These are phyloP conservation scores for Pheosia gnoma DNA, from an alignment of 2,888 invertebrate species.

Conservation along the genomic window DNA sequence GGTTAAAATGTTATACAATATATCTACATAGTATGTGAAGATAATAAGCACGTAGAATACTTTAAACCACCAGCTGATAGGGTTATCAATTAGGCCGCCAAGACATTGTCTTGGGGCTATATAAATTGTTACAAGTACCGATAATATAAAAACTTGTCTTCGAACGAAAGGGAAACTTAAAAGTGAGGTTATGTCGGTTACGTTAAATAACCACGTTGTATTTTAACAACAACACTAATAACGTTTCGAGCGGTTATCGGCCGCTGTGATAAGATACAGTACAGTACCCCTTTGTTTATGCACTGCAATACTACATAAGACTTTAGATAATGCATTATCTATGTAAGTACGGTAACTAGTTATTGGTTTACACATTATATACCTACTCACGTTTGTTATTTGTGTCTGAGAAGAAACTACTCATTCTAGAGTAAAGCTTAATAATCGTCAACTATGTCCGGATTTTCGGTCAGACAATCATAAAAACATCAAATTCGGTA, in stretches of 20 bases:
- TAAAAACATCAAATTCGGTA: not conserved
- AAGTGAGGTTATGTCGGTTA: constrained; percentile 35
- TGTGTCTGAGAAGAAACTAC: constrained; percentile 32
- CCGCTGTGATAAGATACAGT: constrained; percentile 72
- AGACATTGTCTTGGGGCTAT: constrained; percentile 10
- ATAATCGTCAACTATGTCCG: not conserved
- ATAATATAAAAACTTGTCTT: constrained; percentile 23
- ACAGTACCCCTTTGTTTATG: constrained; percentile 76
- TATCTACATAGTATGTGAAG: not conserved
- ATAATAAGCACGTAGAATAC: not conserved
- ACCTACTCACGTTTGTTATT: constrained; percentile 47
- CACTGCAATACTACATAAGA: constrained; percentile 67
- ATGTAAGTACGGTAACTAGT: constrained; percentile 54
- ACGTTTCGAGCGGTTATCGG: constrained; percentile 69
- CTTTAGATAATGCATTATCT: constrained; percentile 73
- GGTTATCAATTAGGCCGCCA: constrained; percentile 8
- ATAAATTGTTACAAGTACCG: constrained; percentile 15
- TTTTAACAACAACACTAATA: constrained; percentile 63
- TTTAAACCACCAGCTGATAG: constrained; percentile 6
- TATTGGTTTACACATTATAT: constrained; percentile 64
- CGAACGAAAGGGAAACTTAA: constrained; percentile 40
- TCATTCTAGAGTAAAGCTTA: not conserved
- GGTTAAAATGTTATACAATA: not conserved
- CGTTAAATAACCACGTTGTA: constrained; percentile 52
- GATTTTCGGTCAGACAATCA: not conserved